Conservation (phyloP, 2,113 vertebrate species). For the Megaceryle torquata region DNA sequence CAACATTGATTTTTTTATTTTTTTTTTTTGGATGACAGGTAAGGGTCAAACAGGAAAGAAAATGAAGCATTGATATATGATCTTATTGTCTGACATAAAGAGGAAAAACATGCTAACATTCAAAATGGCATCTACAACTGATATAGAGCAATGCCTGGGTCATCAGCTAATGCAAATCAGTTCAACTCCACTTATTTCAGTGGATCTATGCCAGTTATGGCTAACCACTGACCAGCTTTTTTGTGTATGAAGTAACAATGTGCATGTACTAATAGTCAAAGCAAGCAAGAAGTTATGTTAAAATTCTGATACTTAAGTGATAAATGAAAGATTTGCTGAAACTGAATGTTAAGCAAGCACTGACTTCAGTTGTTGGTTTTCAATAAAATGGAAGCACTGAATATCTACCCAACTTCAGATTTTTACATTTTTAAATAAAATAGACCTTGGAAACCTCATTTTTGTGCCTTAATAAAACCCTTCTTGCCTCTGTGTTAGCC, state of each 20-base stretch:
- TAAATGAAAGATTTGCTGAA: neutral
- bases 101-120: neutral
- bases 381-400: neutral
- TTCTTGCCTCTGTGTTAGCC: neutral
- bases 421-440: neutral
- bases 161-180: neutral
- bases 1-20: neutral
- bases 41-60: neutral
- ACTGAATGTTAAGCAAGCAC: neutral
- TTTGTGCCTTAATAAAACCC: neutral
- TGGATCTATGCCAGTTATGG: neutral
- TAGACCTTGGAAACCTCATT: neutral
- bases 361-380: neutral
- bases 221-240: neutral
- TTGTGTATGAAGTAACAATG: neutral
- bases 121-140: neutral
- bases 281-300: neutral
- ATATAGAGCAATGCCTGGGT: neutral
- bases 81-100: neutral
- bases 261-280: neutral
- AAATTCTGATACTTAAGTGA: neutral
- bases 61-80: neutral
- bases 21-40: neutral
- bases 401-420: neutral
- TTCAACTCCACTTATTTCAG: neutral